Evolutionary conservation across 2,113 vertebrate genomes (phyloP), one percentile per base, ranked within the genome.

Genomic region (Antidorcas marsupialis): DNA sequence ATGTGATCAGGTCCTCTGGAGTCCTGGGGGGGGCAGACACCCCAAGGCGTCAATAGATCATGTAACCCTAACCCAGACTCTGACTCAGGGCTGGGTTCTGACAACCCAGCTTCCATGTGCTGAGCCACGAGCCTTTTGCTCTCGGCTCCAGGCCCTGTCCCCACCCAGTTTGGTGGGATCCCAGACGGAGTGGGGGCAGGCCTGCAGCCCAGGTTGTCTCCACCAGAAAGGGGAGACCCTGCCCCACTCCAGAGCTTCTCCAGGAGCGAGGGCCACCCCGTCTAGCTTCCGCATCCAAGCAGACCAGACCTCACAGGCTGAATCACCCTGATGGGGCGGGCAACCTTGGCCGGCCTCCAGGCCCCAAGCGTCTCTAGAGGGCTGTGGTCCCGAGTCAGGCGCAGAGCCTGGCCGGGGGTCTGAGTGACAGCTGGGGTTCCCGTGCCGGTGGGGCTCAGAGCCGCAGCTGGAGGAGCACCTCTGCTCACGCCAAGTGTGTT

Each of bases 31-130:
- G 60, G 30, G 11, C 47, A 1, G n/a, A 43, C 6, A 0, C n/a
- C 52, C 17, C 2, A 8, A 25, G 0, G 16, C 3, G 5, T 2
- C 1, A 0, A 25, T 15, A 16, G 64, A 7, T 2, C 5, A 39
- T 39, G 6, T 15, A 62, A 16, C 13, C 60, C 60, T 62, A 15
- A 33, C 60, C 60, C 28, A 62, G 62, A 25, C 62, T 33, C 36
- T 45, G 36, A 15, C 47, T 21, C 9, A 17, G 21, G 3, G 9
- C 27, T 43, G 52, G 64, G 23, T 16, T 2, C 64, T 7, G 36
- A 15, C 30, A 23, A 1, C 45, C 28, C 50, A 3, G 1, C 74
- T 17, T 10, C 47, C 8, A 2, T 2, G n/a, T 3, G 11, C 43
- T 12, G 10, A 43, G 76, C 15, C 23, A 0, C 0, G 0, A 11